phyloP scores from a whole-genome alignment of 2,113 vertebrate genomes.

The Quiscalus mexicanus region DNA sequence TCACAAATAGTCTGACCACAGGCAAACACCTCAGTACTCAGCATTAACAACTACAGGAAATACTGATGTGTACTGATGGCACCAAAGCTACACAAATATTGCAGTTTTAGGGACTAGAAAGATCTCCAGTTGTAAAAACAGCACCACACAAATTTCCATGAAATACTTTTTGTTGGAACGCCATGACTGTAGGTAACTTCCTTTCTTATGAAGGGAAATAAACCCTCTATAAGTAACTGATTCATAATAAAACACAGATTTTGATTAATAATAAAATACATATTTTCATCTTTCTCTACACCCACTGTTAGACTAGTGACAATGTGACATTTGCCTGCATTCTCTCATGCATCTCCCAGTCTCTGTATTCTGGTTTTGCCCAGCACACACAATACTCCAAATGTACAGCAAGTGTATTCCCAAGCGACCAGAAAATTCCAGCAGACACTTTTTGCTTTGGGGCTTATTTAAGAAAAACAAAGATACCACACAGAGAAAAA shows the following conservation, averaged over 20 bases:
- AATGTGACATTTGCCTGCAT: background rate
- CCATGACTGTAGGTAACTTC: background rate
- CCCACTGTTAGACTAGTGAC: background rate
- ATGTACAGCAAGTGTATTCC: background rate
- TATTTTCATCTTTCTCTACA: background rate
- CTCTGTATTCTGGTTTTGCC: background rate
- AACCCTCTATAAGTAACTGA: background rate
- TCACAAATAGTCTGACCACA: background rate
- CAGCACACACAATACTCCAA: background rate
- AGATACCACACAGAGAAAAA: background rate
- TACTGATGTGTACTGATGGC: background rate
- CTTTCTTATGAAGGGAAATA: background rate
- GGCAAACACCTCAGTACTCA: background rate
- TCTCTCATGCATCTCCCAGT: background rate
- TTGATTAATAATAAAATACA: background rate
- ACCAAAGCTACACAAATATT: background rate
- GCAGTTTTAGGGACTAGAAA: background rate
- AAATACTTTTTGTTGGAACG: background rate
- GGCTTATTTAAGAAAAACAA: constrained; percentile 35
- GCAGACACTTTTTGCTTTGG: background rate
- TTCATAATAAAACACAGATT: background rate
- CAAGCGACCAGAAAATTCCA: constrained; percentile 20
- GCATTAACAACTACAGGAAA: background rate
- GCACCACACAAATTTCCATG: background rate
- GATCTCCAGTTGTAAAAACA: background rate